These are phyloP conservation scores for Anoplius nigerrimus DNA, from an alignment of 2,888 invertebrate genomes.

Conservation along the genomic window DNA sequence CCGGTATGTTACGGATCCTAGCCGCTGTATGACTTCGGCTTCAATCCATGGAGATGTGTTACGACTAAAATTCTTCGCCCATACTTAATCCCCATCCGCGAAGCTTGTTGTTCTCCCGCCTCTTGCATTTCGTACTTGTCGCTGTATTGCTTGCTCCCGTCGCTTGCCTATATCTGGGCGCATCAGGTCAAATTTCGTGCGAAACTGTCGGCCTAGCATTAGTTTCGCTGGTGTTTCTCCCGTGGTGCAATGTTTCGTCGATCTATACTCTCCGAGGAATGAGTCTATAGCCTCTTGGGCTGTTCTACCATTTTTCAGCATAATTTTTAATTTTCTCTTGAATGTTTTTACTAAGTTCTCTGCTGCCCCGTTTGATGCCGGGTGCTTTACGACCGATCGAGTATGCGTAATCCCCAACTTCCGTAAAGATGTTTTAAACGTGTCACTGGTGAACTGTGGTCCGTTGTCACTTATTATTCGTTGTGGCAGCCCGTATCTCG, in stretches of 20 bases:
- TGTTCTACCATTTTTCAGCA: background rate
- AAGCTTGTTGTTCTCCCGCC: background rate
- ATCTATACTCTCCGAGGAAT: too few relatives aligned
- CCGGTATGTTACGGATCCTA: background rate
- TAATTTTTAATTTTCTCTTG: too few relatives aligned
- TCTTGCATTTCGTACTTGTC: background rate
- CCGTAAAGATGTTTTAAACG: conserved; percentile 32
- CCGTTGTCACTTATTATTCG: background rate
- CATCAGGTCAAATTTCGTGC: background rate
- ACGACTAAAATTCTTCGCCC: background rate
- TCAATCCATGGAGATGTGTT: background rate
- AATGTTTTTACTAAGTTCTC: conserved; percentile 47
- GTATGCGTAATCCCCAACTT: conserved; percentile 36
- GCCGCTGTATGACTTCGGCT: background rate
- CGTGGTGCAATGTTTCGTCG: too few relatives aligned
- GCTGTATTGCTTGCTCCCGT: too few relatives aligned
- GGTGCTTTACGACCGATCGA: conserved; percentile 29
- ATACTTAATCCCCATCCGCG: background rate
- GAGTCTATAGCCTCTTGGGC: too few relatives aligned
- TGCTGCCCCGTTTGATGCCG: too few relatives aligned
- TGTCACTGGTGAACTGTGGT: conserved; percentile 19
- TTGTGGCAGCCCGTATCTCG: background rate
- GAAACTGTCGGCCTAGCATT: background rate
- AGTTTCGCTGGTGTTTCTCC: conserved; percentile 1
- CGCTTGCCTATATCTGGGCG: background rate